phyloP scores from a whole-genome alignment of 2,113 vertebrate species.

The Sakesphorus luctuosus region DNA sequence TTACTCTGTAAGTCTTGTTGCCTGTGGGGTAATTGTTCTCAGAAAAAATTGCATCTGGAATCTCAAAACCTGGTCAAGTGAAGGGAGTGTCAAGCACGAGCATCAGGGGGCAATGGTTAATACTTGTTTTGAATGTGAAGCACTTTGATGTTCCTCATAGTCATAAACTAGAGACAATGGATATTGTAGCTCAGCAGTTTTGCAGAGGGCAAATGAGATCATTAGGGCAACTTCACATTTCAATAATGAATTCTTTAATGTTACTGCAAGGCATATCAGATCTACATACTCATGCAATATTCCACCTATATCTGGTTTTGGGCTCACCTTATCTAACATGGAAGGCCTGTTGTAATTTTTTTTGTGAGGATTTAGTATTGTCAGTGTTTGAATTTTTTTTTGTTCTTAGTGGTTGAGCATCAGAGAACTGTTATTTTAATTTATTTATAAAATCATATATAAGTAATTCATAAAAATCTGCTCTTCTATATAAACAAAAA shows the following conservation, averaged over 20 bases:
- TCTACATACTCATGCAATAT: background rate
- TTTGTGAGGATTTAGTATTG: background rate
- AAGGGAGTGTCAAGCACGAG: background rate
- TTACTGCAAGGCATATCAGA: background rate
- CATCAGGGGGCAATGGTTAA: rapidly evolving
- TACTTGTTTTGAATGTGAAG: background rate
- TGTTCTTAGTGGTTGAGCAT: background rate
- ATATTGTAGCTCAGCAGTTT: background rate
- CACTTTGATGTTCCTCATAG: background rate
- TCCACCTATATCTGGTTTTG: background rate
- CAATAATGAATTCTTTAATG: background rate
- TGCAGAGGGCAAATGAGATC: background rate
- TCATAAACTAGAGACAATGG: background rate
- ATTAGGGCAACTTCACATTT: background rate
- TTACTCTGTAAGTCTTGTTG: background rate
- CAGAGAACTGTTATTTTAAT: background rate
- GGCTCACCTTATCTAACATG: background rate
- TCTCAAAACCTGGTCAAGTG: background rate
- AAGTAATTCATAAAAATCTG: background rate
- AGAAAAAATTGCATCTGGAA: background rate
- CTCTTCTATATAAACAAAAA: background rate
- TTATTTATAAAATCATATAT: background rate
- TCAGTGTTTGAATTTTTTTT: background rate
- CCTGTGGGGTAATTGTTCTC: background rate
- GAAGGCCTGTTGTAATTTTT: background rate